Percentiles rank a stretch among this genome's conserved stretches.
phyloP scores from a whole-genome alignment of 2,888 invertebrate genomes.

The Electrophaes corylata region DNA sequence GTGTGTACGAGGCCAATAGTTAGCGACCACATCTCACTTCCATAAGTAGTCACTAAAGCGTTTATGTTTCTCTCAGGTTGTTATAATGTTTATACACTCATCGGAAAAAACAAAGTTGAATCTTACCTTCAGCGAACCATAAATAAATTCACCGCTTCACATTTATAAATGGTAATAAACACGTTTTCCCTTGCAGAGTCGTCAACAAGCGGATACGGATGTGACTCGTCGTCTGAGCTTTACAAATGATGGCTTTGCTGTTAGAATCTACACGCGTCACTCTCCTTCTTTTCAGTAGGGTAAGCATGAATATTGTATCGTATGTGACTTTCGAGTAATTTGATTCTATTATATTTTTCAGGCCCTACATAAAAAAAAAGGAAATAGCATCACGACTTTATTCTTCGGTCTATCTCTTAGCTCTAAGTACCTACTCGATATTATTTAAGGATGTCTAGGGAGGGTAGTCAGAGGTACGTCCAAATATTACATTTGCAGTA shows the following conservation, averaged over 20 bases:
- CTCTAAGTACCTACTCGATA: too few species aligned
- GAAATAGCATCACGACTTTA: too few species aligned
- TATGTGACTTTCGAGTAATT: not conserved
- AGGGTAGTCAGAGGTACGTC: too few species aligned
- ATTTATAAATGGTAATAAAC: constrained; percentile 40
- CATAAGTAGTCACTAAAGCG: not conserved
- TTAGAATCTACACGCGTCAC: constrained; percentile 28
- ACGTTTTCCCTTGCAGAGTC: constrained; percentile 38
- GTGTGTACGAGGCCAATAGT: too few species aligned
- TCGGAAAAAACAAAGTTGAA: constrained; percentile 23
- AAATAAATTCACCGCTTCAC: constrained; percentile 32
- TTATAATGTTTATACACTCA: not conserved
- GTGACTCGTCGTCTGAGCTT: constrained; percentile 48
- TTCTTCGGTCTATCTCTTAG: too few species aligned
- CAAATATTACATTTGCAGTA: too few species aligned
- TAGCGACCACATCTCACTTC: too few species aligned
- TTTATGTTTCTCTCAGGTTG: not conserved
- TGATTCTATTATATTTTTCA: not conserved
- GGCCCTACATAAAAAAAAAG: too few species aligned
- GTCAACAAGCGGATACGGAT: constrained; percentile 48
- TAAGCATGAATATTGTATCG: not conserved
- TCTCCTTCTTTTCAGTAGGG: constrained; percentile 15
- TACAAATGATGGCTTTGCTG: constrained; percentile 52
- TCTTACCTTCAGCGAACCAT: constrained; percentile 14
- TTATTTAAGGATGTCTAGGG: too few species aligned